Conservation (phyloP, 2,888 invertebrate genomes). For the Caenorhabditis macrosperma region DNA sequence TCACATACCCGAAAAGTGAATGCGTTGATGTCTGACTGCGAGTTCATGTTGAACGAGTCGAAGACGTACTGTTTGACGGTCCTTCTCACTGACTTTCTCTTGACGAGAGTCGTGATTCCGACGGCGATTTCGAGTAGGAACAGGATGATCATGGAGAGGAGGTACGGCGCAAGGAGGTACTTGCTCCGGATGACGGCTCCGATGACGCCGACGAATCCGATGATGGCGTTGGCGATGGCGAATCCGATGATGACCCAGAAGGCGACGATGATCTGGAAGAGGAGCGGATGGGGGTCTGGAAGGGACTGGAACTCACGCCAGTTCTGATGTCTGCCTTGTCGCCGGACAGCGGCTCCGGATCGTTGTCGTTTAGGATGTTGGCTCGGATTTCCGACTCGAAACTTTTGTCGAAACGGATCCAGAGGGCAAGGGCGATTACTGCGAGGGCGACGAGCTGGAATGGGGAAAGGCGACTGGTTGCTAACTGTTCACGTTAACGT, state of each 20-base stretch:
- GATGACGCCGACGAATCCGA: constrained; percentile 71
- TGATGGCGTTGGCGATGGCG: constrained; percentile 66
- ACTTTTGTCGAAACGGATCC: constrained; percentile 73
- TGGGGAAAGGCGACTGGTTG: no score
- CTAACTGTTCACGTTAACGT: no score
- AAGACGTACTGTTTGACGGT: constrained; percentile 68
- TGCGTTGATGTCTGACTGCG: constrained; percentile 61
- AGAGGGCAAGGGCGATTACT: constrained; percentile 70
- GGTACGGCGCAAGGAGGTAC: constrained; percentile 47
- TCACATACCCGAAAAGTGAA: constrained; percentile 61
- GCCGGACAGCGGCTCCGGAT: constrained; percentile 60
- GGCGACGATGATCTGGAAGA: constrained; percentile 71
- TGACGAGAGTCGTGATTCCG: constrained; percentile 71
- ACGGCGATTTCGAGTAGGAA: constrained; percentile 73
- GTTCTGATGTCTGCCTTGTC: constrained; percentile 69
- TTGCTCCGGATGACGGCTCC: constrained; percentile 42
- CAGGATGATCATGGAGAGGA: constrained; percentile 66
- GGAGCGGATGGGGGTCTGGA: no score
- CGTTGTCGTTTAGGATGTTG: constrained; percentile 57
- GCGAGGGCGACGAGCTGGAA: constrained; percentile 72
- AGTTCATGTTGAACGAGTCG: constrained; percentile 60
- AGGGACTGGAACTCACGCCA: constrained; percentile 56
- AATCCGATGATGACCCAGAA: constrained; percentile 77
- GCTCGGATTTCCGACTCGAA: constrained; percentile 72
- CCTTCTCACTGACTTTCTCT: constrained; percentile 36